A percentile compares a stretch with the other conserved stretches of the same genome.
Evolutionary conservation across 1,140 invertebrate species (phyloP).

Genomic region (Drosophila orosa): DNA sequence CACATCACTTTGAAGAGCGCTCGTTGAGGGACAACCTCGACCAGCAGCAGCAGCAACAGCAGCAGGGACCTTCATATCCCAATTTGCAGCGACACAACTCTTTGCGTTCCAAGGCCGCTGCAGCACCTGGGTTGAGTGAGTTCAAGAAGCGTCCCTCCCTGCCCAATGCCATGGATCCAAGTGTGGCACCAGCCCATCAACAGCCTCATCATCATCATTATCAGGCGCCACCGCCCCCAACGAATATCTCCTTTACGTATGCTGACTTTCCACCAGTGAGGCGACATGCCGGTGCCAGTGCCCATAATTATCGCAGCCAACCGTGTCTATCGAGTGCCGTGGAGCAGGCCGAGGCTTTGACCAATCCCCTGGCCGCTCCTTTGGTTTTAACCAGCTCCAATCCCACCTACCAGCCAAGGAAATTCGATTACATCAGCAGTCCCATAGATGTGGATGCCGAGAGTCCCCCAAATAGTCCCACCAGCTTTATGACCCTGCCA

Average conservation of each 20-base stretch:
- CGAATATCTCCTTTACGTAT: slow-evolving; percentile 78
- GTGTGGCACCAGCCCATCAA: background rate
- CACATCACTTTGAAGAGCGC: slow-evolving; percentile 73
- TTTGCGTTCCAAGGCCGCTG: slow-evolving; percentile 52
- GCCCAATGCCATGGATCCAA: slow-evolving; percentile 77
- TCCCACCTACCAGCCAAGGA: slow-evolving; percentile 59
- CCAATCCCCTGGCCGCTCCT: slow-evolving; percentile 73
- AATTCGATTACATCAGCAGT: slow-evolving; percentile 56
- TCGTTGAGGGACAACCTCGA: slow-evolving; percentile 66
- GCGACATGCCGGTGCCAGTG: background rate
- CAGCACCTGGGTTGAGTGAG: slow-evolving; percentile 44
- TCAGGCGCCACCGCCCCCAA: slow-evolving; percentile 63
- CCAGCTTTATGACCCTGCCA: slow-evolving; percentile 64
- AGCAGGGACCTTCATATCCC: slow-evolving; percentile 2
- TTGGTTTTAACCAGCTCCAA: slow-evolving; percentile 71
- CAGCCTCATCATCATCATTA: background rate
- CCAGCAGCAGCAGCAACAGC: slow-evolving; percentile 54
- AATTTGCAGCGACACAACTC: slow-evolving; percentile 76
- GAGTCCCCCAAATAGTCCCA: slow-evolving; percentile 66
- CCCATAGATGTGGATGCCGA: slow-evolving; percentile 60
- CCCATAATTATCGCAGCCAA: slow-evolving; percentile 71
- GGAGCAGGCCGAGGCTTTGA: slow-evolving; percentile 58
- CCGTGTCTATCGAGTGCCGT: slow-evolving; percentile 70
- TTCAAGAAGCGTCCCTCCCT: slow-evolving; percentile 78
- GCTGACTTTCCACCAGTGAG: slow-evolving; percentile 53